Conservation (phyloP, 2,888 invertebrate species). For the Scelioninae gen. 2 region DNA sequence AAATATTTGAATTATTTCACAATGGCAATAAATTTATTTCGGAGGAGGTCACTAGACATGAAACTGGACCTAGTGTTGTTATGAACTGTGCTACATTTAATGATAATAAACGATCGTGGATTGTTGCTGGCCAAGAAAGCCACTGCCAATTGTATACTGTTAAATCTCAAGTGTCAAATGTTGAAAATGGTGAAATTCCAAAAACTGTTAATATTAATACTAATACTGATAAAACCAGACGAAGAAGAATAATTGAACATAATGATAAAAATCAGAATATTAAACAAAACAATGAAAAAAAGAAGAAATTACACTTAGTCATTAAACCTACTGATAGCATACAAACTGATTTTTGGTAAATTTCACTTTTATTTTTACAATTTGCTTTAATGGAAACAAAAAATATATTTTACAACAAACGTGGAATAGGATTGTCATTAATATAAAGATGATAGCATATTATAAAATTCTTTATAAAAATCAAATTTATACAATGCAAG, state of each 20-base stretch:
- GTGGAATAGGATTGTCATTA: no score
- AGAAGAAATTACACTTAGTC: constrained; percentile 82
- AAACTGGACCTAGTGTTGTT: constrained; percentile 91
- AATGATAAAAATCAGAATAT: constrained; percentile 69
- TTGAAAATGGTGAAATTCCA: constrained; percentile 76
- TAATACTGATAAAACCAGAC: constrained; percentile 74
- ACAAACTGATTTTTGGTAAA: constrained; percentile 88
- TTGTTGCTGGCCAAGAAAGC: constrained; percentile 94
- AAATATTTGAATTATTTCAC: constrained; percentile 93
- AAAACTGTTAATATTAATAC: constrained; percentile 71
- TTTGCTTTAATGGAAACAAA: background rate
- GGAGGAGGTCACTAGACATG: constrained; percentile 91
- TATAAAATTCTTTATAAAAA: no score
- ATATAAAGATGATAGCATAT: no score
- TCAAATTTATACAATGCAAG: no score
- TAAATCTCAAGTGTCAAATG: constrained; percentile 74
- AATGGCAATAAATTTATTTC: constrained; percentile 89
- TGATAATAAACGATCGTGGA: constrained; percentile 84
- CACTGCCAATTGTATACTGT: constrained; percentile 91
- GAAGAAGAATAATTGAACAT: constrained; percentile 78
- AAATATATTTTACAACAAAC: no score
- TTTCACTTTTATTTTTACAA: background rate
- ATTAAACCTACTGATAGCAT: constrained; percentile 87
- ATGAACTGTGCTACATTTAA: constrained; percentile 92
- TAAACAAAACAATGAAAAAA: constrained; percentile 66